These are phyloP conservation scores for Melieria omissa DNA, from an alignment of 2,888 invertebrate genomes.

Conservation along the genomic window DNA sequence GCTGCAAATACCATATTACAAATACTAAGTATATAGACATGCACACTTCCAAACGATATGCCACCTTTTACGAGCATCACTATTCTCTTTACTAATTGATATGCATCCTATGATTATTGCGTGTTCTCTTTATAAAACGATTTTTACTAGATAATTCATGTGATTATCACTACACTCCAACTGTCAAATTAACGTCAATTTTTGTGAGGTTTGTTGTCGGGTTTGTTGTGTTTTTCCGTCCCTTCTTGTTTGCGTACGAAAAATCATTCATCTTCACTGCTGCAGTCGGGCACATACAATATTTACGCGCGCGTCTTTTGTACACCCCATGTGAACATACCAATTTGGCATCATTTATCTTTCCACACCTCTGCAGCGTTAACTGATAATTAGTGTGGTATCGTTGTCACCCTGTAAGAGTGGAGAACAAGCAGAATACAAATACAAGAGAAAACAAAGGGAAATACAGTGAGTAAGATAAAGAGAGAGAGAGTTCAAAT, in stretches of 20 bases:
- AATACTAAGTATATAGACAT: not conserved
- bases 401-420: conserved; percentile 18
- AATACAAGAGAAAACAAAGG: too few relatives aligned
- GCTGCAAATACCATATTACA: too few relatives aligned
- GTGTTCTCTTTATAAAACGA: conserved; percentile 24
- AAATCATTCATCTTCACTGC: conserved; percentile 25
- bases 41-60: not conserved
- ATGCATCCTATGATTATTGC: conserved; percentile 22
- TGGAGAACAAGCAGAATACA: too few relatives aligned
- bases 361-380: conserved; percentile 20
- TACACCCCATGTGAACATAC: not conserved
- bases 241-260: conserved; percentile 16
- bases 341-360: conserved; percentile 25
- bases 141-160: conserved; percentile 16
- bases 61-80: too few relatives aligned
- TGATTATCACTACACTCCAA: conserved; percentile 38
- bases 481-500: too few relatives aligned
- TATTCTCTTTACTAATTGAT: not conserved
- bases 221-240: conserved; percentile 13
- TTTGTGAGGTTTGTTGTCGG: conserved; percentile 28
- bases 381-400: conserved; percentile 19
- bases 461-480: too few relatives aligned
- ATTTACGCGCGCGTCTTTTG: not conserved
- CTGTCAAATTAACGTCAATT: conserved; percentile 40
- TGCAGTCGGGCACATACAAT: not conserved